Evolutionary conservation across 2,113 vertebrate genomes (phyloP).

Genomic region (Alouatta palliata): DNA sequence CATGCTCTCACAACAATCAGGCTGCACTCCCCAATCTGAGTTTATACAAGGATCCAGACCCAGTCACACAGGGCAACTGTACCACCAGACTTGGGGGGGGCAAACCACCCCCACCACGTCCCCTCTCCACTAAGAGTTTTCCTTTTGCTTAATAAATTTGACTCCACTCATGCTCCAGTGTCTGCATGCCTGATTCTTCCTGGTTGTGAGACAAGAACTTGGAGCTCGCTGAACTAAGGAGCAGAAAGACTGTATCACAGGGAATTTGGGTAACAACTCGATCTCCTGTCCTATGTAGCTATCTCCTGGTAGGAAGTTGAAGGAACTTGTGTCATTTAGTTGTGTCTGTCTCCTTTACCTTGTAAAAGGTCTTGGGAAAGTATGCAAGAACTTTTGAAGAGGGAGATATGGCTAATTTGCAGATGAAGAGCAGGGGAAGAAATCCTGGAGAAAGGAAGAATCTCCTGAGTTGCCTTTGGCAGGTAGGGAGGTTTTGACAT

Average conservation of each 20-base stretch:
- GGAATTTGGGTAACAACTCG: background rate
- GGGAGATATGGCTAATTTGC: background rate
- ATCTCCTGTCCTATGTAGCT: background rate
- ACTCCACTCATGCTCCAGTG: too few relatives aligned
- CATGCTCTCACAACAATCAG: fast-evolving
- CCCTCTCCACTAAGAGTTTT: too few relatives aligned
- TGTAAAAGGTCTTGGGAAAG: background rate
- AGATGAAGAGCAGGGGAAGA: background rate
- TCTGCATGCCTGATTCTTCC: too few relatives aligned
- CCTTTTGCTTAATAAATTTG: too few relatives aligned
- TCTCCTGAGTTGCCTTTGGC: background rate
- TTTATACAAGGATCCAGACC: too few relatives aligned
- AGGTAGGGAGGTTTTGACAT: background rate
- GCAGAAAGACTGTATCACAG: too few relatives aligned
- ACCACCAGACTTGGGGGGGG: too few relatives aligned
- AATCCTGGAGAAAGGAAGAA: background rate
- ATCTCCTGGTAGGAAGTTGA: background rate
- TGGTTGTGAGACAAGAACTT: too few relatives aligned
- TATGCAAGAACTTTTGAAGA: background rate
- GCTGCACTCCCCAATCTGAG: too few relatives aligned
- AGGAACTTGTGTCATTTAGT: background rate
- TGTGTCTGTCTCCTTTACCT: background rate
- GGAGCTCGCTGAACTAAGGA: too few relatives aligned
- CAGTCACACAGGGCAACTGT: too few relatives aligned
- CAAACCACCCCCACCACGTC: too few relatives aligned